Evolutionary conservation across 1,140 invertebrate species (phyloP).

Genomic region (Lepidurus packardi): DNA sequence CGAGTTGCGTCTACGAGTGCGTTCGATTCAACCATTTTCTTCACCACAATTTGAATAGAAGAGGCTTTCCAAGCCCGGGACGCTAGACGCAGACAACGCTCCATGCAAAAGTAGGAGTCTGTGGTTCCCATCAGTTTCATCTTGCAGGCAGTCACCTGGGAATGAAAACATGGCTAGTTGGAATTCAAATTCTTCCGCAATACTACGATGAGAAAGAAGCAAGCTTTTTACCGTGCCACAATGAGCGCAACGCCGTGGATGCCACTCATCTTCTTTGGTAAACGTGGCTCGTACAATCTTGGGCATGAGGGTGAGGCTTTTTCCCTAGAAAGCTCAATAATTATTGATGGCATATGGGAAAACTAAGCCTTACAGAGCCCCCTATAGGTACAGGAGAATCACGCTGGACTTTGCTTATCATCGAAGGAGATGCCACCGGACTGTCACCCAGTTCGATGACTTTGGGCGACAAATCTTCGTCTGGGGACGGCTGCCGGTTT

Average conservation of each 20-base stretch:
- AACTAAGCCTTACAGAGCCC: too few species aligned
- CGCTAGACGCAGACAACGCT: background rate
- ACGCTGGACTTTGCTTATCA: background rate
- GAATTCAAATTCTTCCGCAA: background rate
- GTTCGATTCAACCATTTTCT: background rate
- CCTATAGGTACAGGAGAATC: background rate
- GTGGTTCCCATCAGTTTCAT: background rate
- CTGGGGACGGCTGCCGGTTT: background rate
- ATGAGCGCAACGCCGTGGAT: background rate
- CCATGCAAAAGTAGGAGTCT: background rate
- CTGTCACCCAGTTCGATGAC: background rate
- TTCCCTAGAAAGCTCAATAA: background rate
- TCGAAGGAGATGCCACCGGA: background rate
- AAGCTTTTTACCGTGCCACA: background rate
- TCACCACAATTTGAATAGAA: background rate
- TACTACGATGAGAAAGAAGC: background rate
- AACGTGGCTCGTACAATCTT: background rate
- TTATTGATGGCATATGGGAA: too few species aligned
- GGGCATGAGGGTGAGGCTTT: background rate
- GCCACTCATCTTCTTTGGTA: background rate
- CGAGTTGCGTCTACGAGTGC: background rate
- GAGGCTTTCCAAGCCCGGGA: background rate
- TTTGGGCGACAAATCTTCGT: background rate
- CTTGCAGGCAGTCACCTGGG: background rate
- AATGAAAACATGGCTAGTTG: background rate